Evolutionary conservation across 1,140 invertebrate species (phyloP), one percentile per base, ranked within the genome.

Genomic region (Cyclina sinensis): DNA sequence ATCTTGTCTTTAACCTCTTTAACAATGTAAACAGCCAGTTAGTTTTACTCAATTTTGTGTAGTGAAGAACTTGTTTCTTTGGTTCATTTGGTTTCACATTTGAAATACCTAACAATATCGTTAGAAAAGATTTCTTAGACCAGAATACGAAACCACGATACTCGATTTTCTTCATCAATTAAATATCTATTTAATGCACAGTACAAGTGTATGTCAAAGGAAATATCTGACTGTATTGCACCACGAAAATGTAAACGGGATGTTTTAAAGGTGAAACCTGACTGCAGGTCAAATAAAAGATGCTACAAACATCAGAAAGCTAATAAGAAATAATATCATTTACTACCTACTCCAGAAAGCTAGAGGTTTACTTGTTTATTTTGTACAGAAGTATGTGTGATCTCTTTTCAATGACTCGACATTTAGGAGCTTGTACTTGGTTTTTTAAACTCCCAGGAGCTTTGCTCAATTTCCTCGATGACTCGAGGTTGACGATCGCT

Each of bases 371-470:
- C 87, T 65, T 32, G 79, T 48, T 4, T 84, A 89, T 30, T 89
- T 43, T 24, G 57, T n/a, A 89, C 54, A 89, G n/a, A 39, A 62
- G 70, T 62, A 21, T 76, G 32, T 74, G 74, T 59, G 80, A 89
- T 37, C 27, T 89, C n/a, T 27, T 89, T 27, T 43, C 32, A 14
- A 89, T 82, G 62, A 68, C 83, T 18, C 16, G 68, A 39, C 80
- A 89, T 48, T 54, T 89, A 30, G 89, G 89, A 16, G 62, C 90
- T 16, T 88, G 84, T n/a, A 90, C 90, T 16, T 91, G 83, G 82
- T 91, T 91, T 70, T 24, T 91, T 0, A 90, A 80, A 37, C 57
- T 91, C 7, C 90, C 89, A 30, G 88, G 82, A 80, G 83, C 89
- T 51, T 82, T 91, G 91, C 89, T 24, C 46, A 43, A 82, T 89